phyloP scores from a whole-genome alignment of 2,113 vertebrate species.

The Oreochromis spilurus region DNA sequence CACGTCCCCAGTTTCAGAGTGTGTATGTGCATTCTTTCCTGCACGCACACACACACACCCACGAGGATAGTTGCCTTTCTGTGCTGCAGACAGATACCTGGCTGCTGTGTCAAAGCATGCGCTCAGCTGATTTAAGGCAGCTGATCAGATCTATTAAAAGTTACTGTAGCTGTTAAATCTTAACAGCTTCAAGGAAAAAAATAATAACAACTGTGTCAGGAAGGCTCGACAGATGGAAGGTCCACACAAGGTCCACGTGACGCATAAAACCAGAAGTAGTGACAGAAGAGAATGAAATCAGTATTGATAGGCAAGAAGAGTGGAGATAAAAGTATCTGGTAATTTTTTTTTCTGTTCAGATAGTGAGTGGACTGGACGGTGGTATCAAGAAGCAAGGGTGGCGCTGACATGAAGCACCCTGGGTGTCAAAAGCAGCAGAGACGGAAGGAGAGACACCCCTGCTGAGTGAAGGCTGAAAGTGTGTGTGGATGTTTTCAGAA shows the following conservation, averaged over 20 bases:
- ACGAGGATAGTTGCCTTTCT: neutral
- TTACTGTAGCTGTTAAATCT: slow-evolving; percentile 37
- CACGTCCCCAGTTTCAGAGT: neutral
- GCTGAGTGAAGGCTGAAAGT: neutral
- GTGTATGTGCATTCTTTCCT: neutral
- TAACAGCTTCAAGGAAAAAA: slow-evolving; percentile 13
- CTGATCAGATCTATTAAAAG: slow-evolving; percentile 54
- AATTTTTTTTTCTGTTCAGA: slow-evolving; percentile 22
- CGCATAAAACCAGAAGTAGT: neutral
- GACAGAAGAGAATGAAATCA: neutral
- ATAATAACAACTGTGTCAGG: neutral
- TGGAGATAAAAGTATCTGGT: slow-evolving; percentile 26
- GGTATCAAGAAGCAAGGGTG: slow-evolving; percentile 37
- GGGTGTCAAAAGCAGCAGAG: slow-evolving; percentile 36
- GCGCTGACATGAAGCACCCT: slow-evolving; percentile 51
- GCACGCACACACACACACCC: neutral
- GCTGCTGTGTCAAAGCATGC: slow-evolving; percentile 48
- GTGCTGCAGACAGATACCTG: slow-evolving; percentile 52
- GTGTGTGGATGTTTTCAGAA: neutral
- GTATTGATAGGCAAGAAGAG: neutral
- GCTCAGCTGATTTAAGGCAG: slow-evolving; percentile 39
- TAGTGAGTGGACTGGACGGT: neutral
- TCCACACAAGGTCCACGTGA: neutral
- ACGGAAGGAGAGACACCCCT: neutral
- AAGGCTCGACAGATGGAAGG: neutral